phyloP scores from a whole-genome alignment of 2,888 invertebrate genomes.

The Apotomis turbidana region DNA sequence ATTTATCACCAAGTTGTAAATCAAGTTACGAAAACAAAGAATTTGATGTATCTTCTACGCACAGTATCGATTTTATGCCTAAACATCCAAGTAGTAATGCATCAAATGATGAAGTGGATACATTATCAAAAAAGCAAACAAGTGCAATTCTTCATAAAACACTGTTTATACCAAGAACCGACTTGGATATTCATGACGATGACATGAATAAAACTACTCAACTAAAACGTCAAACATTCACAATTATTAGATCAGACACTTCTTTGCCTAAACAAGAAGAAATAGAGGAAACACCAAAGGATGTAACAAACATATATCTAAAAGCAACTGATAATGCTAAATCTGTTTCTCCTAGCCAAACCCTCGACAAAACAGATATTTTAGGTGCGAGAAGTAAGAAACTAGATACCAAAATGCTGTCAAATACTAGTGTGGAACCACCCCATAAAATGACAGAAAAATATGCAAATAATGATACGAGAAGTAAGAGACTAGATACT shows the following conservation, averaged over 20 bases:
- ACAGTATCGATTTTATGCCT: constrained; percentile 5
- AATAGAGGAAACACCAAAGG: constrained; percentile 18
- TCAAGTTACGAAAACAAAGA: constrained; percentile 17
- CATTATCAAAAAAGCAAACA: constrained; percentile 2
- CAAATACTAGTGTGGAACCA: not conserved
- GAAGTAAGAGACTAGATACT: not conserved
- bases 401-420: not conserved
- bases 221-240: constrained; percentile 26
- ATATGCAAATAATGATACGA: not conserved
- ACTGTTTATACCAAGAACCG: not conserved
- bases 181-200: constrained; percentile 18
- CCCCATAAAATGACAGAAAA: not conserved
- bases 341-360: not conserved
- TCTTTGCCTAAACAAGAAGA: constrained; percentile 28
- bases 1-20: not conserved
- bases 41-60: constrained; percentile 11
- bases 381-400: not conserved
- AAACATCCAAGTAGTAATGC: not conserved
- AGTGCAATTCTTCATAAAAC: constrained; percentile 28
- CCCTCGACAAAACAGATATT: not conserved
- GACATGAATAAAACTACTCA: constrained; percentile 22
- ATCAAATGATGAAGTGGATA: not conserved
- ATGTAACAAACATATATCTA: not conserved
- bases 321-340: not conserved
- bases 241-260: constrained; percentile 20